phyloP scores from a whole-genome alignment of 2,888 invertebrate species.

The Lathronympha strigana region DNA sequence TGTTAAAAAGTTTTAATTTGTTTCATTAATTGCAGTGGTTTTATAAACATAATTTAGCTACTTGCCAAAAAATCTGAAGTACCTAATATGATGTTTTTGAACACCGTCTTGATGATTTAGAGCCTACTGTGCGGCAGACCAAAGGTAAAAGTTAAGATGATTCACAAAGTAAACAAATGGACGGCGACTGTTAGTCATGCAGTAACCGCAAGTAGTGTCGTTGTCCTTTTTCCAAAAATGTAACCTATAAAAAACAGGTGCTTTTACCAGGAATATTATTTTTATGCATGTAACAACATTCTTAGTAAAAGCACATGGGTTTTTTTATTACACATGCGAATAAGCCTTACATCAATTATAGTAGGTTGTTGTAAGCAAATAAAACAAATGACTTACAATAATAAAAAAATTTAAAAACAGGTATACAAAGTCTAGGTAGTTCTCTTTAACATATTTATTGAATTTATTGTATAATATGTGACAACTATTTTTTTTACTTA shows the following conservation, averaged over 20 bases:
- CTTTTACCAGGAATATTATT: not conserved
- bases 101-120: not conserved
- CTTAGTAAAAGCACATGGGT: too few species aligned
- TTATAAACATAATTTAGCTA: too few species aligned
- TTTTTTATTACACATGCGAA: too few species aligned
- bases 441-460: too few species aligned
- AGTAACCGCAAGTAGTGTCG: constrained; percentile 64
- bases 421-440: too few species aligned
- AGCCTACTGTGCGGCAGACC: constrained; percentile 23
- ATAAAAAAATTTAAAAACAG: not conserved
- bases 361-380: not conserved
- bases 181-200: constrained; percentile 48
- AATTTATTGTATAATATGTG: too few species aligned
- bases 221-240: constrained; percentile 63
- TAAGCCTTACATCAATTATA: too few species aligned
- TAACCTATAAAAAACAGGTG: constrained; percentile 9
- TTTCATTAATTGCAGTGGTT: too few species aligned
- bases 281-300: not conserved
- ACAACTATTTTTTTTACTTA: too few species aligned
- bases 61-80: not conserved
- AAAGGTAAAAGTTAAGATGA: constrained; percentile 42
- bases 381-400: not conserved
- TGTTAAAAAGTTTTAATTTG: too few species aligned
- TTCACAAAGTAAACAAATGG: constrained; percentile 52
- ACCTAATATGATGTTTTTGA: not conserved